These are phyloP conservation scores for Myiozetetes cayanensis DNA, from an alignment of 2,113 vertebrate genomes.

Conservation along the genomic window DNA sequence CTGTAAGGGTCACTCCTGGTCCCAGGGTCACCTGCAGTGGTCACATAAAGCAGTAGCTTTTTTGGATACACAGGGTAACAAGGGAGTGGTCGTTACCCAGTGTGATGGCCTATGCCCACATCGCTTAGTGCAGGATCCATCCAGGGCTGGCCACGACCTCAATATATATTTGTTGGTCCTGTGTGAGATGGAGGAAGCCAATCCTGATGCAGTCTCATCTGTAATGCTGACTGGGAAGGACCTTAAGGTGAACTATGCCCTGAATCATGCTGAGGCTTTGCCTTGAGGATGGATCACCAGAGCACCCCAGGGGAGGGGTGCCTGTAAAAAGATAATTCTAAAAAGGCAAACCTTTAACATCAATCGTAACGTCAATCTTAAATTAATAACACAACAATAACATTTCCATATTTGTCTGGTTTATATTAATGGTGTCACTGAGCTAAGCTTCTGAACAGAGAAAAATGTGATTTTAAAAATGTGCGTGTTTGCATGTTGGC, in stretches of 20 bases:
- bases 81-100: background rate
- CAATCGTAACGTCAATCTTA: background rate
- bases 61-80: accelerated
- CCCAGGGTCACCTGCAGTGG: background rate
- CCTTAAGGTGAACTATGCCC: background rate
- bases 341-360: background rate
- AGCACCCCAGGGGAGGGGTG: background rate
- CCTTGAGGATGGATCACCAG: background rate
- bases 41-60: background rate
- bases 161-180: background rate
- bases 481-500: background rate
- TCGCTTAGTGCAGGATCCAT: background rate
- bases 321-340: background rate
- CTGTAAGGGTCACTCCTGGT: background rate
- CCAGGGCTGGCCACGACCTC: background rate
- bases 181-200: background rate
- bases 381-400: background rate
- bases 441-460: background rate
- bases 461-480: background rate
- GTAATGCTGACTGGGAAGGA: background rate
- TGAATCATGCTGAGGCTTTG: background rate
- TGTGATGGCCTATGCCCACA: accelerated
- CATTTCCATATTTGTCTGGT: background rate
- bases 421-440: background rate
- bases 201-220: background rate